phyloP scores from a whole-genome alignment of 2,113 vertebrate genomes.

The Hipposideros armiger region DNA sequence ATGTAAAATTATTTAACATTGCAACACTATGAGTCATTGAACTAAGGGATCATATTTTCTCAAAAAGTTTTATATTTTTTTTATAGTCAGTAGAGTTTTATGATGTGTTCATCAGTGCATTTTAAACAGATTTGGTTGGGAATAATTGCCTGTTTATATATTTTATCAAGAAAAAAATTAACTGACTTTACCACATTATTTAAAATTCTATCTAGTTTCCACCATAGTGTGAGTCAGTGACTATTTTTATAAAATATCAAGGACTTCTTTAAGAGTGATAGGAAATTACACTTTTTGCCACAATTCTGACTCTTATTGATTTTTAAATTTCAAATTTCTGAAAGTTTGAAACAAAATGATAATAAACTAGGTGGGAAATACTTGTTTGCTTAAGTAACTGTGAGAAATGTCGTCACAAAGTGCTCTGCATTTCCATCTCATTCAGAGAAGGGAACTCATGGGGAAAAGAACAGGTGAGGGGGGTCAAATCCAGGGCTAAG shows the following conservation, averaged over 20 bases:
- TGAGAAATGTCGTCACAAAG: not conserved
- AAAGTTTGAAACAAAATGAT: not conserved
- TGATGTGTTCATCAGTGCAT: not conserved
- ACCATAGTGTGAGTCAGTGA: not conserved
- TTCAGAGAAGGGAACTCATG: not conserved
- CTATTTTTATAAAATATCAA: not conserved
- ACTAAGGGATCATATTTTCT: not conserved
- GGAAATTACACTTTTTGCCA: not conserved
- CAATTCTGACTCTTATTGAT: not conserved
- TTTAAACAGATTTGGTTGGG: slow-evolving; percentile 17
- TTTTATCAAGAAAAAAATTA: slow-evolving; percentile 24
- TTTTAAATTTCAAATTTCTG: slow-evolving; percentile 5
- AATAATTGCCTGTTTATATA: not conserved
- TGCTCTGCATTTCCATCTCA: not conserved
- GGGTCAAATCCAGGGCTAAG: not conserved
- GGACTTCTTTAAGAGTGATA: not conserved
- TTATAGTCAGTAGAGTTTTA: not conserved
- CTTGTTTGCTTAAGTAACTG: not conserved
- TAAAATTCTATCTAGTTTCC: not conserved
- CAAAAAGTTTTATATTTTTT: slow-evolving; percentile 5
- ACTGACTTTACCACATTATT: not conserved
- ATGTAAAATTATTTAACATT: not conserved
- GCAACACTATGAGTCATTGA: not conserved
- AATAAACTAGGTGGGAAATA: not conserved
- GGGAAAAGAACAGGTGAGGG: not conserved